Evolutionary conservation across 2,888 invertebrate genomes (phyloP), one percentile per base, ranked within the genome.

Genomic region (Deilephila elpenor): DNA sequence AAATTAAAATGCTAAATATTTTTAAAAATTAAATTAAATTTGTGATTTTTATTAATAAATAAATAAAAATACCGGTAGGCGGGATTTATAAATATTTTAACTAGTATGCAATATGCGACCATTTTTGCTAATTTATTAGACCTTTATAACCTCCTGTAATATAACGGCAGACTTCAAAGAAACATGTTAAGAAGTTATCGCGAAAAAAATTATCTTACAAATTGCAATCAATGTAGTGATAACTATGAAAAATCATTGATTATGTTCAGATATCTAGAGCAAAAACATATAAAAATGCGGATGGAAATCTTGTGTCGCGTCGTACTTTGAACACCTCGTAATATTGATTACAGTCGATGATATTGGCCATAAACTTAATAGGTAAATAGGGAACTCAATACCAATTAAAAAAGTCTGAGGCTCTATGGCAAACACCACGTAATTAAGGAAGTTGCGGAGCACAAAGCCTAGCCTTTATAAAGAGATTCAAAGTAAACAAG

Each of bases 161-260:
- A 44, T 14, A 11, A 44, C 44, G 44, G 44, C 4, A 44, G 3
- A 14, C 44, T 44, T 44, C 44, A 44, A 44, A 44, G 44, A 44
- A 25, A 4, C 62, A 0, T 32, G 17, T 61, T 3, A 61, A 51
- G 7, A 6, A 17, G 32, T n/a, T 62, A 37, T 62, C 62, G 37
- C 62, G 34, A 32, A 61, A 61, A 34, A 34, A 29, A 19, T 56
- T 62, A 62, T 62, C 62, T 34, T 19, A 56, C n/a, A 61, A 61
- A 62, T 62, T 19, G 19, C 32, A 32, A 62, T 37, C 62, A 62
- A 62, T 62, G 34, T 62, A 17, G 3, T 34, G n/a, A 34, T 62
- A 62, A 56, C 0, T 56, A n/a, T 56, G n/a, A 56, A 56, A 56
- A 56, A 56, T n/a, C 6, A n/a, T n/a, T 56, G 5, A 17, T n/a